Percentiles rank a stretch among this genome's conserved stretches.
These are phyloP conservation scores for Mesorhabditis sp. DNA, from an alignment of 2,888 invertebrate genomes.

Conservation along the genomic window DNA sequence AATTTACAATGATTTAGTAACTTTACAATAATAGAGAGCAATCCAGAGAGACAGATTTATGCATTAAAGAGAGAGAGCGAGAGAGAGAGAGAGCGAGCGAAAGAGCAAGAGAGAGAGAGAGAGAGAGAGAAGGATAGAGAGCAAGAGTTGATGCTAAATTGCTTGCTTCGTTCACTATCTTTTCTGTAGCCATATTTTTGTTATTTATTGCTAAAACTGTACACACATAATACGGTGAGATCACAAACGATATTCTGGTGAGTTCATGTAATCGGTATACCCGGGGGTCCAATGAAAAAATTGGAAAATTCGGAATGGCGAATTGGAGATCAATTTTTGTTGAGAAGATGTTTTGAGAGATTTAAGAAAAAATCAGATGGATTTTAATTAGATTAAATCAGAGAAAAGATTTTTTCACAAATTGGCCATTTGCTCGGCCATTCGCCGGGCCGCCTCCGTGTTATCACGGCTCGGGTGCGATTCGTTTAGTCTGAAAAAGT, in stretches of 20 bases:
- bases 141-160: too few relatives aligned
- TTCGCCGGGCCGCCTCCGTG: not conserved
- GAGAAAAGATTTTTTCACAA: not conserved
- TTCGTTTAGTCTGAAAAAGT: constrained; percentile 1
- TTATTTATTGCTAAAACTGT: too few relatives aligned
- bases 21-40: not conserved
- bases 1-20: not conserved
- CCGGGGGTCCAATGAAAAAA: not conserved
- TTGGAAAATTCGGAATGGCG: not conserved
- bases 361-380: not conserved
- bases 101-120: too few relatives aligned
- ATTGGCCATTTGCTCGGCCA: not conserved
- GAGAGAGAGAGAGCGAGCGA: too few relatives aligned
- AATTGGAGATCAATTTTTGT: constrained; percentile 1
- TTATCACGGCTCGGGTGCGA: not conserved
- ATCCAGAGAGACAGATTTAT: not conserved
- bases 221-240: too few relatives aligned
- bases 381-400: not conserved
- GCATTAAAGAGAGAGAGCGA: not conserved
- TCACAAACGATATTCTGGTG: too few relatives aligned
- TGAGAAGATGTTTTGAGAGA: not conserved
- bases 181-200: too few relatives aligned
- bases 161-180: too few relatives aligned
- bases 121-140: too few relatives aligned
- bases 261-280: too few relatives aligned